Evolutionary conservation across 2,797 vertebrate genomes (phyloP), one percentile per base, ranked within the genome.

Genomic region (Anolis apletophallus): DNA sequence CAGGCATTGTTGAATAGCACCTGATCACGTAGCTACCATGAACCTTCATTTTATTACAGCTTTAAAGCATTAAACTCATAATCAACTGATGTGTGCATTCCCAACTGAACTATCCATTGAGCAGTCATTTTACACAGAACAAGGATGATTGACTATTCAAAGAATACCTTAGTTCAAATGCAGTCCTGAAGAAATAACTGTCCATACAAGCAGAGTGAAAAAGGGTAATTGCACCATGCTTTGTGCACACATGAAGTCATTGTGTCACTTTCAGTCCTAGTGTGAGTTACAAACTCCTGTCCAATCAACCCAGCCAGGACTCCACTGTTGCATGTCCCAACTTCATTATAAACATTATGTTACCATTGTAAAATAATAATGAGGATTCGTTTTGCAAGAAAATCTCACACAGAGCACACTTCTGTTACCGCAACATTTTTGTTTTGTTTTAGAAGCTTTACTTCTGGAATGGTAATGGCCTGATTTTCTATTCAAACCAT

Each of bases 331-430:
- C 0, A 0, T 80, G 12, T 50, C 71, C 16, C 68, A 59, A 67
- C 1, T 80, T 4, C 77, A 78, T 8, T 11, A 74, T 67, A 0
- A 81, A 82, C 26, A 68, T 10, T 55, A 21, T 16, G n/a, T 71
- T 83, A 50, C 10, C 26, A 69, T 85, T 78, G 32, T 46, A 87
- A 76, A 81, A 84, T 7, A 91, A 85, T 29, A 50, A 59, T 34
- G 54, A 21, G 5, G 32, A 40, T 46, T 73, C 78, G 84, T 88
- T 59, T 90, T 76, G 81, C 79, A 87, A 71, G 16, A 83, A 69
- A 77, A 29, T 54, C 50, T 74, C 19, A 79, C 23, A 10, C 34
- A 64, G 0, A 75, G n/a, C 80, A 21, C 21, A n/a, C 36, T 78
- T 79, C 40, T 46, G 54, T 85, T 73, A 88, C 77, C 73, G 67